phyloP scores from a whole-genome alignment of 1,140 invertebrate species.

The Procambarus clarkii region DNA sequence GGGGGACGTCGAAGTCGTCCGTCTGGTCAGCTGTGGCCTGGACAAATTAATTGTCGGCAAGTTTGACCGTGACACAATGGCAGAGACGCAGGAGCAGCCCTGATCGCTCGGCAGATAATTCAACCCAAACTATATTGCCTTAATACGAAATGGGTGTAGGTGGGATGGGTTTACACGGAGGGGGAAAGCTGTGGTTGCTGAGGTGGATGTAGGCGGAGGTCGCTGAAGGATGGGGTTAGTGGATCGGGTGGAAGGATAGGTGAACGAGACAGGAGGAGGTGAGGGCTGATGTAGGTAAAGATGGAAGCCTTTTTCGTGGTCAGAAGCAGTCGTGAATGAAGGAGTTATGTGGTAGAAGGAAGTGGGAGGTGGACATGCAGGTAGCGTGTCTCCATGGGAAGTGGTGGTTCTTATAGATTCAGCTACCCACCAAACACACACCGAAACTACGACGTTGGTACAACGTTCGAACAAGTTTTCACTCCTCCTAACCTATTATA shows the following conservation, averaged over 20 bases:
- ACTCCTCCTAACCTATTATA: too few species aligned
- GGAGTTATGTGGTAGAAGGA: background rate
- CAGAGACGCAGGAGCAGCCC: background rate
- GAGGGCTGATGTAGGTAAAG: background rate
- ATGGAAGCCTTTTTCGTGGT: background rate
- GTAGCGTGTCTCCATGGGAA: too few species aligned
- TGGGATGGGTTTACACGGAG: background rate
- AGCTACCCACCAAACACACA: too few species aligned
- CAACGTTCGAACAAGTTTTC: too few species aligned
- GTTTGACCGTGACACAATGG: conserved; percentile 34
- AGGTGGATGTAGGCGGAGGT: background rate
- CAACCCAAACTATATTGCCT: conserved; percentile 15
- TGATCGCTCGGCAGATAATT: conserved; percentile 21
- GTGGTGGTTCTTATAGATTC: too few species aligned
- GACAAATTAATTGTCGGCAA: conserved; percentile 38
- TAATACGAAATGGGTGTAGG: background rate
- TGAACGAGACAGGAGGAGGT: background rate
- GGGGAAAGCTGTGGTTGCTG: background rate
- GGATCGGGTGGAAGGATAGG: background rate
- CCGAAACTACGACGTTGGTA: too few species aligned
- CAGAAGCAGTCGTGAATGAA: background rate
- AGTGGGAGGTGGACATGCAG: background rate
- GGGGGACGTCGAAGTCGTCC: conserved; percentile 26
- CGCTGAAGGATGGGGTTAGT: background rate
- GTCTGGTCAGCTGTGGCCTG: conserved; percentile 9